Conservation (phyloP, 35 echinoderm and acorn worm species). For the Ophioderma brevispina region DNA sequence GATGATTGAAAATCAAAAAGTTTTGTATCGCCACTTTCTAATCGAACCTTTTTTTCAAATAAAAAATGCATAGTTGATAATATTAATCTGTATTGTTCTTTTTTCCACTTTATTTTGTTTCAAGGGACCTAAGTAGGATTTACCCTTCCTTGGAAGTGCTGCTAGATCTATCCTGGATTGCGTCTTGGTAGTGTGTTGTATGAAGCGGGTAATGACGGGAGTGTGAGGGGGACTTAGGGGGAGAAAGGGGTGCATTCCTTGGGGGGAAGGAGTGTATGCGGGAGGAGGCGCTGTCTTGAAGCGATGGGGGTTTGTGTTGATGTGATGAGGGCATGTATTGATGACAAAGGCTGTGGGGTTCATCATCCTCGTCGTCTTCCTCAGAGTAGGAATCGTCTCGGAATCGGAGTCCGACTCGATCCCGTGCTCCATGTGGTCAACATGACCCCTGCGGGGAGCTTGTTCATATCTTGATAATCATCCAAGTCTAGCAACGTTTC, state of each 20-base stretch:
- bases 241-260: not conserved
- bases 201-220: slow-evolving; percentile 44
- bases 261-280: not conserved
- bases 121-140: not conserved
- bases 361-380: not conserved
- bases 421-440: not conserved
- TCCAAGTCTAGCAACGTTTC: not conserved
- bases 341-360: too few relatives aligned
- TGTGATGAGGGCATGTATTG: too few relatives aligned
- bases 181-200: slow-evolving; percentile 51
- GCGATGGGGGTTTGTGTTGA: not conserved
- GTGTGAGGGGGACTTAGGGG: slow-evolving; percentile 22
- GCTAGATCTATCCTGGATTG: slow-evolving; percentile 3
- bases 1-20: too few relatives aligned
- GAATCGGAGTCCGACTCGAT: not conserved
- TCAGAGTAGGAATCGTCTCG: not conserved
- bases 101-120: too few relatives aligned
- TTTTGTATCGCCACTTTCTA: too few relatives aligned
- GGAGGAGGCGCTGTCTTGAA: not conserved
- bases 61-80: too few relatives aligned
- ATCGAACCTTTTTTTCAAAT: too few relatives aligned
- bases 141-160: slow-evolving; percentile 13
- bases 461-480: not conserved
- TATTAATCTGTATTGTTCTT: too few relatives aligned
- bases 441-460: not conserved